Percentiles rank a stretch among this genome's conserved stretches.
phyloP scores from a whole-genome alignment of 2,797 vertebrate species.

The Podargus strigoides region DNA sequence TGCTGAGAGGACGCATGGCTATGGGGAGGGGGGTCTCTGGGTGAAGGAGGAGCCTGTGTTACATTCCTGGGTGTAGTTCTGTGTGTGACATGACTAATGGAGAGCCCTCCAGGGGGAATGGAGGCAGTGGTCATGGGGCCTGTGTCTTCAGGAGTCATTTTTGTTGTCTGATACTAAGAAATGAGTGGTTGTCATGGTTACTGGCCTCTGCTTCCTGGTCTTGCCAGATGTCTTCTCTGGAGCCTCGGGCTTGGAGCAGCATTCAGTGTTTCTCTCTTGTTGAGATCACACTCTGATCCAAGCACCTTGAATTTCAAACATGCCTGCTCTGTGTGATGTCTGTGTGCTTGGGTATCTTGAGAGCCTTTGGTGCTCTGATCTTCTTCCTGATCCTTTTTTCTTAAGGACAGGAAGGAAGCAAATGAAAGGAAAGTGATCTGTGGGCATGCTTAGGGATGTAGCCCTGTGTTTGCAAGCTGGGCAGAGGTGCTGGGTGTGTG shows the following conservation, averaged over 20 bases:
- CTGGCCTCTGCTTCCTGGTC: neutral
- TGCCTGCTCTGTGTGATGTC: neutral
- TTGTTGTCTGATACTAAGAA: neutral
- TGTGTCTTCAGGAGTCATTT: neutral
- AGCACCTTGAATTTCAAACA: neutral
- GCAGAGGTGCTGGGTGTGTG: neutral
- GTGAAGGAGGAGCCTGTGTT: neutral
- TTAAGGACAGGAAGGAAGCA: no score
- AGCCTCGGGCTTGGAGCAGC: neutral
- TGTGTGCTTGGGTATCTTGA: accelerated
- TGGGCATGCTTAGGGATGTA: accelerated
- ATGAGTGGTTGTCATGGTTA: conserved; percentile 37
- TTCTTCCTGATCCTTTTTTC: neutral
- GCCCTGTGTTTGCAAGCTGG: neutral
- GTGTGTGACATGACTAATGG: accelerated
- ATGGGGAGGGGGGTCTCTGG: accelerated
- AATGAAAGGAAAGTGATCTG: accelerated
- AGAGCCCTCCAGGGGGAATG: neutral
- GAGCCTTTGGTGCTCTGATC: neutral
- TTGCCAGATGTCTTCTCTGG: conserved; percentile 3
- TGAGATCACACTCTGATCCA: neutral
- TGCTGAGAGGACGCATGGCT: neutral
- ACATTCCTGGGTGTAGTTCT: accelerated
- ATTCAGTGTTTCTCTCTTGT: neutral
- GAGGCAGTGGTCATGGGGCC: neutral